Percentiles rank a stretch among this genome's conserved stretches.
Evolutionary conservation across 2,113 vertebrate genomes (phyloP).

Genomic region (Antechinus stuartii): DNA sequence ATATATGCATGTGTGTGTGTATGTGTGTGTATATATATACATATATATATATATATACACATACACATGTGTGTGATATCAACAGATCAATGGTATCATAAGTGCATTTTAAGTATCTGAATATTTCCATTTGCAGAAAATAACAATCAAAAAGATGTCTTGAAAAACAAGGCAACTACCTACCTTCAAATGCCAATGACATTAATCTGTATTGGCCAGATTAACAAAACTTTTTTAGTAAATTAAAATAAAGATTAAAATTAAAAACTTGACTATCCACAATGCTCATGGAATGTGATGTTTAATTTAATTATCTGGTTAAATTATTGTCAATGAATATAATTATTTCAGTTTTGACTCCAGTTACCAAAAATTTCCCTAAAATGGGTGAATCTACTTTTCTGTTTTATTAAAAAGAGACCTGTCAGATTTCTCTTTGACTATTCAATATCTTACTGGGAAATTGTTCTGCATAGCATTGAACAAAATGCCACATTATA

Average conservation of each 20-base stretch:
- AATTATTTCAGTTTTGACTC: background rate
- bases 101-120: background rate
- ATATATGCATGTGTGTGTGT: too few relatives aligned
- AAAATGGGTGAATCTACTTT: background rate
- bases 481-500: background rate
- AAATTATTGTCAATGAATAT: background rate
- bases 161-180: background rate
- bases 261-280: conserved; percentile 9
- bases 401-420: background rate
- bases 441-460: background rate
- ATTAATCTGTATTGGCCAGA: background rate
- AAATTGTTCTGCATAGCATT: background rate
- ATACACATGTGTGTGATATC: background rate
- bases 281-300: background rate
- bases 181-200: background rate
- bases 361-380: background rate
- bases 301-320: background rate
- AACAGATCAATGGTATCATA: background rate
- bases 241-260: conserved; percentile 31
- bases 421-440: background rate
- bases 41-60: too few relatives aligned
- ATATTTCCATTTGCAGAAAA: background rate
- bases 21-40: too few relatives aligned
- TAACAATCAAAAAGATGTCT: background rate
- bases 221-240: background rate